These are phyloP conservation scores for Iguana delicatissima DNA, from an alignment of 2,797 vertebrate species.

Conservation along the genomic window DNA sequence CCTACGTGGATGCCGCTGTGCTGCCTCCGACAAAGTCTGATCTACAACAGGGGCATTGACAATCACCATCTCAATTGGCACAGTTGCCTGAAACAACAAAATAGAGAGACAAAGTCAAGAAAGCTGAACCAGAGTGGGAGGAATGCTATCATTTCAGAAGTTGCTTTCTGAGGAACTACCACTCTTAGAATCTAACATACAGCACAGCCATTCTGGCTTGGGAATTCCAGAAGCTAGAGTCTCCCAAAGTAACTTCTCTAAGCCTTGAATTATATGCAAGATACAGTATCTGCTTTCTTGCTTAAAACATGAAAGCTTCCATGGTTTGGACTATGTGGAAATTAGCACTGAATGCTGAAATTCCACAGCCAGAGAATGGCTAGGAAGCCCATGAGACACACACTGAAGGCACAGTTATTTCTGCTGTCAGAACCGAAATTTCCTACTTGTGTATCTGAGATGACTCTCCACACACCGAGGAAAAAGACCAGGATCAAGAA, in stretches of 20 bases:
- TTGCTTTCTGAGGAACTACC: too few species aligned
- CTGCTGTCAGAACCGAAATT: background rate
- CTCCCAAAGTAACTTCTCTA: too few species aligned
- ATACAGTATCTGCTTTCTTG: background rate
- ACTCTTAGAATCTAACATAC: too few species aligned
- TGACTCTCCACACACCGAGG: too few species aligned
- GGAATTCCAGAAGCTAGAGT: too few species aligned
- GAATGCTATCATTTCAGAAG: too few species aligned
- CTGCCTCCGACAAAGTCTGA: constrained; percentile 11
- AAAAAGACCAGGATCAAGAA: background rate
- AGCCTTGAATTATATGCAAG: background rate
- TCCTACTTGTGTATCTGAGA: background rate
- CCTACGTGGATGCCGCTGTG: constrained; percentile 14
- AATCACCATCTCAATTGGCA: constrained; percentile 47
- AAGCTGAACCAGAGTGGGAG: background rate
- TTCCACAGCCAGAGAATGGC: background rate
- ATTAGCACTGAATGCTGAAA: background rate
- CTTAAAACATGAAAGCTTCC: background rate
- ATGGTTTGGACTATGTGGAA: background rate
- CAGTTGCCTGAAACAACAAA: constrained; percentile 20
- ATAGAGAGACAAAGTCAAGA: background rate
- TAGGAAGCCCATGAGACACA: background rate
- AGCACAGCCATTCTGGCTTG: too few species aligned
- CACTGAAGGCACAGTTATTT: background rate
- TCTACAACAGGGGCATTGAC: constrained; percentile 32